phyloP scores from a whole-genome alignment of 2,797 vertebrate genomes.

The Aphelocoma californica region DNA sequence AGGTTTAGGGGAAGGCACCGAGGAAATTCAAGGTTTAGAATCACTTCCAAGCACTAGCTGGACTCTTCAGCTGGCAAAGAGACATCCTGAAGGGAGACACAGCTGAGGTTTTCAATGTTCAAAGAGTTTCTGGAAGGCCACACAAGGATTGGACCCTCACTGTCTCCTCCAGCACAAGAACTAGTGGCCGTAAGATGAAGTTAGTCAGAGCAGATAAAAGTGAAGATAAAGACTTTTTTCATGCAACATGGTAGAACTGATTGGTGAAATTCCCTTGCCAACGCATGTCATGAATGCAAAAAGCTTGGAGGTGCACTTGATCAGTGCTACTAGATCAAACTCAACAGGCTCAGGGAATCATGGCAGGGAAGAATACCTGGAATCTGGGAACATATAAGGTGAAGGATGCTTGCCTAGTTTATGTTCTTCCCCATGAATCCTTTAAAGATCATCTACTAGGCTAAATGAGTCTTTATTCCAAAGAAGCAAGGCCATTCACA shows the following conservation, averaged over 20 bases:
- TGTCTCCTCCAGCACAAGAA: background rate
- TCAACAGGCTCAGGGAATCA: background rate
- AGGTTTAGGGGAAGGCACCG: background rate
- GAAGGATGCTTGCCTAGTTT: background rate
- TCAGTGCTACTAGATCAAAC: background rate
- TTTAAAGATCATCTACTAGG: background rate
- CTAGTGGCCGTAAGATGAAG: background rate
- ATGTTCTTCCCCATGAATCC: background rate
- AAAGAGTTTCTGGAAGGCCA: accelerated
- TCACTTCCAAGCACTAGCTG: background rate
- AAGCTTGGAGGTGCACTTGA: background rate
- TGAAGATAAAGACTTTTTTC: background rate
- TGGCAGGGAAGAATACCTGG: background rate
- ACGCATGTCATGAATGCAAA: background rate
- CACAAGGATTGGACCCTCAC: background rate
- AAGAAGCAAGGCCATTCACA: background rate
- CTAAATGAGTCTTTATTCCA: background rate
- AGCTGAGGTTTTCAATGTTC: background rate
- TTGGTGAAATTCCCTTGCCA: background rate
- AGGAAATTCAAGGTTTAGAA: background rate
- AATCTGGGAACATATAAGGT: background rate
- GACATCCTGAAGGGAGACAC: background rate
- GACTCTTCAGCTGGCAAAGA: background rate
- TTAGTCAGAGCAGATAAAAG: background rate
- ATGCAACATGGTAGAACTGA: background rate